Evolutionary conservation across 2,113 vertebrate species (phyloP).

Genomic region (Oreotragus oreotragus): DNA sequence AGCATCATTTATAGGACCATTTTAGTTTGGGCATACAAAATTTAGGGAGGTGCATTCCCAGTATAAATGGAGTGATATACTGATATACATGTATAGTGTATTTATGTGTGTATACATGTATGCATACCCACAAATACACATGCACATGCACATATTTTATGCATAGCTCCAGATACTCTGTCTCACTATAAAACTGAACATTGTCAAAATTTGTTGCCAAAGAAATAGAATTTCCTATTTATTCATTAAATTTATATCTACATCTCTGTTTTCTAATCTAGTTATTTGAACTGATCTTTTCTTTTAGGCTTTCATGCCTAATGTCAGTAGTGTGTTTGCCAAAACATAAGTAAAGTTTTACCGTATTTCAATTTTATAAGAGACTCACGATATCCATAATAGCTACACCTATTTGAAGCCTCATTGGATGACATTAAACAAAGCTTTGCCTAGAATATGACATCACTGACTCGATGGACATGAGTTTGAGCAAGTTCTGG

Average conservation of each 20-base stretch:
- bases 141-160: background rate
- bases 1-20: background rate
- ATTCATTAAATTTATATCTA: background rate
- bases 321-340: background rate
- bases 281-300: background rate
- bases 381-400: background rate
- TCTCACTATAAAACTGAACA: background rate
- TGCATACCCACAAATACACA: background rate
- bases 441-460: background rate
- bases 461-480: background rate
- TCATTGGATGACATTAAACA: background rate
- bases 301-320: background rate
- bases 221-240: background rate
- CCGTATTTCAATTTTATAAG: background rate
- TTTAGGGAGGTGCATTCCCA: background rate
- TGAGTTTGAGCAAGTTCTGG: background rate
- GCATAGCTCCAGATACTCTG: background rate
- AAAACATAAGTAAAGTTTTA: background rate
- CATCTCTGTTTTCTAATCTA: slow-evolving; percentile 5
- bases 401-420: background rate
- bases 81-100: background rate
- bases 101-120: background rate
- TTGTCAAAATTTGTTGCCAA: background rate
- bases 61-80: background rate
- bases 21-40: background rate